Base-by-base conservation (phyloP, 2,888 invertebrate species). In the Dasypolia templi region DNA sequence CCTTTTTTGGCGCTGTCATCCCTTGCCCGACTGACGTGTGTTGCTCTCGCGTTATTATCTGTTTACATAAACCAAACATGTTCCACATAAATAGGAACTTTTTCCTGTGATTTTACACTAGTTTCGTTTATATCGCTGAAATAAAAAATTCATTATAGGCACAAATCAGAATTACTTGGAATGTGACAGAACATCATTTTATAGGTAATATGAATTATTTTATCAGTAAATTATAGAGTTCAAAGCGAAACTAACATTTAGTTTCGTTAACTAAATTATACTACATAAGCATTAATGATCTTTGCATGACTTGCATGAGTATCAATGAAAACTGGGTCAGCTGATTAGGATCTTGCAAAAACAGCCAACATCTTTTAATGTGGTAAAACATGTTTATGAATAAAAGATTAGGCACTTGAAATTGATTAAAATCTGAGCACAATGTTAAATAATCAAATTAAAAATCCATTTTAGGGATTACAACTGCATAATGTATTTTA, bases 1-100 rank as follows among this genome's bases (percentile, higher is more conserved):
- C 92, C 91, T 87, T 95, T 95, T 91, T 94, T 95, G 91, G 86
- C 69, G 91, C 92, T 94, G 93, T 95, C 95, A 95, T 95, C 95
- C 95, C 96, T 95, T 89, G 94, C 90, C 78, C 95, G 93, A 87
- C 92, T 90, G 87, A 90, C 86, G 88, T 94, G 93, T 88, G 93
- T 86, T 85, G 91, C 91, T 94, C 94, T 95, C 88, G 92, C 90
- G 92, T 93, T 94, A 91, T 88, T 92, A 93, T 94, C 95, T 94
- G 91, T 89, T 83, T 69, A 85, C 71, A 85, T 85, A 79, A 82
- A 79, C 83, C 72, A 72, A n/a, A 58, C 32, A 79, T 79, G 80
- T 87, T 87, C 87, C 80, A 79, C 65, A 81, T 86, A 84, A 84
- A 85, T 62, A 81, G 82, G 80, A 82, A 82, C 82, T 63, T 75